Conservation (phyloP, 2,888 invertebrate genomes). For the Steromphala cineraria region DNA sequence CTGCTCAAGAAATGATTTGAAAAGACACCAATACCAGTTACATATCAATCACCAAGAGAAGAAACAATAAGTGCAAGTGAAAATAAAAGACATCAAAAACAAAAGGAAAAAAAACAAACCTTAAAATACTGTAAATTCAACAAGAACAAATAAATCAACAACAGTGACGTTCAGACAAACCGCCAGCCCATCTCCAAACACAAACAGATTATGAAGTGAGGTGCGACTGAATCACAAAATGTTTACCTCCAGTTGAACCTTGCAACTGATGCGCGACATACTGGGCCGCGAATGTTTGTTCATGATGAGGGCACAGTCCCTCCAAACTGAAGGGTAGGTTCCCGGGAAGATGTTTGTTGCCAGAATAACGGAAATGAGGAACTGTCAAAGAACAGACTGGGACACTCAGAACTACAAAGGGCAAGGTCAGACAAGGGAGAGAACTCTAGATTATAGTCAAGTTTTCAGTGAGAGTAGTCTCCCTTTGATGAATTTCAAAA, state of each 20-base stretch:
- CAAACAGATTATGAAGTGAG: not conserved
- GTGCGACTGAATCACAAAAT: not conserved
- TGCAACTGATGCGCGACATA: slow-evolving; percentile 59
- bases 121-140: not conserved
- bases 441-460: not conserved
- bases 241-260: slow-evolving; percentile 54
- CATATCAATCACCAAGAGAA: no score
- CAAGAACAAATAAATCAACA: not conserved
- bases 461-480: no score
- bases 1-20: no score
- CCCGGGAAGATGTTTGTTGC: slow-evolving; percentile 47
- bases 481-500: not conserved
- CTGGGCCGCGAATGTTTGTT: slow-evolving; percentile 69
- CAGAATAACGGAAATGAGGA: slow-evolving; percentile 71
- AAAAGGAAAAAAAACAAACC: no score
- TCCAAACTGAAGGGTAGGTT: slow-evolving; percentile 57
- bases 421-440: not conserved
- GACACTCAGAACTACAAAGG: not conserved
- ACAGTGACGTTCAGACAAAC: slow-evolving; percentile 4
- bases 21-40: no score
- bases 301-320: slow-evolving; percentile 69
- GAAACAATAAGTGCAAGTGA: no score
- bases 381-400: slow-evolving; percentile 44
- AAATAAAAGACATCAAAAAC: no score
- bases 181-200: not conserved